Percentiles rank a stretch among this genome's conserved stretches.
Conservation (phyloP, 1,140 invertebrate genomes). For the Helicoverpa zea region DNA sequence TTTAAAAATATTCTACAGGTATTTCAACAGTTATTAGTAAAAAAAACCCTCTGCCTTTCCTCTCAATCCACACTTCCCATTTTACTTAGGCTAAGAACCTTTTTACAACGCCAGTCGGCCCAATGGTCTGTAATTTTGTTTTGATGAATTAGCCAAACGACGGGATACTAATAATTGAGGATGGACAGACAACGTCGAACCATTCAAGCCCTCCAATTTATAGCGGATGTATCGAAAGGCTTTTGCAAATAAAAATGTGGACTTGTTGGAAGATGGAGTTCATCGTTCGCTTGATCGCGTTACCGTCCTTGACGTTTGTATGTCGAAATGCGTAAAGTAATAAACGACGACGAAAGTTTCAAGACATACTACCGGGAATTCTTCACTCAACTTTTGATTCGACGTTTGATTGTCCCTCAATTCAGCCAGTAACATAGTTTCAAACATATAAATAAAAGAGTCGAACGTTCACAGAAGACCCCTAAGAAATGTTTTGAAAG, state of each 20-base stretch:
- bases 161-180: constrained; percentile 61
- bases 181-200: constrained; percentile 46
- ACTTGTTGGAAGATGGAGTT: constrained; percentile 54
- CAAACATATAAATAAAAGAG: constrained; percentile 19
- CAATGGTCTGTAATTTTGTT: constrained; percentile 65
- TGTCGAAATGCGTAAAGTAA: constrained; percentile 31
- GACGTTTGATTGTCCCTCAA: constrained; percentile 7
- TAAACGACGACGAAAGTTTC: constrained; percentile 5
- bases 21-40: background rate
- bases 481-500: background rate
- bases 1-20: no score
- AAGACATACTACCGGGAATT: constrained; percentile 8
- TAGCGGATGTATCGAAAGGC: constrained; percentile 60
- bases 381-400: constrained; percentile 13
- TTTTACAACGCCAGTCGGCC: constrained; percentile 54
- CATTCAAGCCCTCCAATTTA: constrained; percentile 55
- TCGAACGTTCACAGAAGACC: background rate
- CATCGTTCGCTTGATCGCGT: constrained; percentile 54
- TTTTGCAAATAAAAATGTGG: constrained; percentile 57
- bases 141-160: constrained; percentile 68
- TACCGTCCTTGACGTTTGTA: constrained; percentile 48
- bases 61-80: constrained; percentile 24
- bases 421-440: constrained; percentile 14
- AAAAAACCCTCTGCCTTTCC: constrained; percentile 11
- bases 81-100: constrained; percentile 43